A percentile compares a stretch with the other conserved stretches of the same genome.
These are phyloP conservation scores for Thalassophryne amazonica DNA, from an alignment of 2,797 vertebrate species.

Conservation along the genomic window DNA sequence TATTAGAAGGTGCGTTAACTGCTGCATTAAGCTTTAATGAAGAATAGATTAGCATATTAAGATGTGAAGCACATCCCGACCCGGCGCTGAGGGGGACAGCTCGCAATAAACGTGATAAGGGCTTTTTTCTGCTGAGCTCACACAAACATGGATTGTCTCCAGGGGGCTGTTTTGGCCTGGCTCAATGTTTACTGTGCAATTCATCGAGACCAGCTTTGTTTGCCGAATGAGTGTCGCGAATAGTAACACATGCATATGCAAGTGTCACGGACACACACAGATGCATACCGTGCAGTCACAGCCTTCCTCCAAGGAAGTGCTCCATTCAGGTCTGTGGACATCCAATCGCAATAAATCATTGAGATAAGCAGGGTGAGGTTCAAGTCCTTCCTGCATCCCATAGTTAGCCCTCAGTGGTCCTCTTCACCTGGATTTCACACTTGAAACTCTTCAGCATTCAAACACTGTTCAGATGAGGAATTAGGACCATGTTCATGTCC, in stretches of 20 bases:
- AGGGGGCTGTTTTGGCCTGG: slow-evolving; percentile 46
- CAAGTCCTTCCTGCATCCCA: slow-evolving; percentile 39
- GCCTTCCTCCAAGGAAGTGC: not conserved
- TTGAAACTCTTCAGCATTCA: slow-evolving; percentile 25
- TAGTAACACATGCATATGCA: slow-evolving; percentile 6
- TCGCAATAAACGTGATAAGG: slow-evolving; percentile 64
- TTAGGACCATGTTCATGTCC: not conserved
- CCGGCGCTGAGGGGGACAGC: slow-evolving; percentile 44
- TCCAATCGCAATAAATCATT: slow-evolving; percentile 5
- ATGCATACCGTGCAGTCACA: not conserved
- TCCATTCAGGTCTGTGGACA: slow-evolving; percentile 36
- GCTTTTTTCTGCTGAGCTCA: slow-evolving; percentile 73
- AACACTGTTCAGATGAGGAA: slow-evolving; percentile 1
- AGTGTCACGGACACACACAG: not conserved
- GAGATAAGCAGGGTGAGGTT: slow-evolving; percentile 40
- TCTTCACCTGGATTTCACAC: slow-evolving; percentile 40
- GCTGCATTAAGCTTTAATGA: slow-evolving; percentile 74
- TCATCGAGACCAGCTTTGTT: slow-evolving; percentile 57
- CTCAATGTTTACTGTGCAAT: slow-evolving; percentile 61
- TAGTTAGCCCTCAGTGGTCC: slow-evolving; percentile 49
- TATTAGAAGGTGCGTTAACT: slow-evolving; percentile 65
- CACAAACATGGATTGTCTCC: slow-evolving; percentile 54
- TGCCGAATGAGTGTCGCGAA: slow-evolving; percentile 38
- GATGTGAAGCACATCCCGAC: slow-evolving; percentile 58
- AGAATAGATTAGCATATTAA: slow-evolving; percentile 76